Percentiles rank a stretch among this genome's conserved stretches.
Conservation (phyloP, 2,797 vertebrate genomes). For the Adelosebastes latens region DNA sequence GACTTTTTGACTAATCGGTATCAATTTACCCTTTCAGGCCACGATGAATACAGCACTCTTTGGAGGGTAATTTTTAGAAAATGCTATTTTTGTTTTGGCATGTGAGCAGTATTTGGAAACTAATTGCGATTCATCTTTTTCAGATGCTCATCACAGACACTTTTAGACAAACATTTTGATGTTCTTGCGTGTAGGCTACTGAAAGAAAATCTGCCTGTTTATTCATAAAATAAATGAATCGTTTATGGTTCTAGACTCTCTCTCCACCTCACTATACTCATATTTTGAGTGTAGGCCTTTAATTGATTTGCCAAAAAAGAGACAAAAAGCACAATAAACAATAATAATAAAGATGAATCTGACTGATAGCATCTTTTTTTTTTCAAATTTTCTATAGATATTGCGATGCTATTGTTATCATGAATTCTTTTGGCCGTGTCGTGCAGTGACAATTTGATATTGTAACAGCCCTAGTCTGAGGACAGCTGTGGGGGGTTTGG, state of each 20-base stretch:
- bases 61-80: neutral
- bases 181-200: neutral
- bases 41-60: no score
- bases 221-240: neutral
- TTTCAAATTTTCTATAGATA: neutral
- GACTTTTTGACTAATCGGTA: constrained; percentile 7
- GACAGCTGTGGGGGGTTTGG: neutral
- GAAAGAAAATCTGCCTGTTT: neutral
- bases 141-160: neutral
- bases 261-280: neutral
- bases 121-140: neutral
- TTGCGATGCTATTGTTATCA: neutral
- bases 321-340: neutral
- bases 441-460: neutral
- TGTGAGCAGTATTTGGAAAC: neutral
- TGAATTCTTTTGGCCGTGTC: neutral
- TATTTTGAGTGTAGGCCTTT: neutral
- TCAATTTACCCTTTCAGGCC: neutral
- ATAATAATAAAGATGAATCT: no score
- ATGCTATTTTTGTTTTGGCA: neutral
- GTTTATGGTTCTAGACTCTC: neutral
- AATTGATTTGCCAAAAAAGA: neutral
- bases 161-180: neutral
- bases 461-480: neutral
- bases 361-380: neutral